A percentile compares a stretch with the other conserved stretches of the same genome.
Evolutionary conservation across 1,140 invertebrate genomes (phyloP).

Genomic region (Drosophila gunungcola): DNA sequence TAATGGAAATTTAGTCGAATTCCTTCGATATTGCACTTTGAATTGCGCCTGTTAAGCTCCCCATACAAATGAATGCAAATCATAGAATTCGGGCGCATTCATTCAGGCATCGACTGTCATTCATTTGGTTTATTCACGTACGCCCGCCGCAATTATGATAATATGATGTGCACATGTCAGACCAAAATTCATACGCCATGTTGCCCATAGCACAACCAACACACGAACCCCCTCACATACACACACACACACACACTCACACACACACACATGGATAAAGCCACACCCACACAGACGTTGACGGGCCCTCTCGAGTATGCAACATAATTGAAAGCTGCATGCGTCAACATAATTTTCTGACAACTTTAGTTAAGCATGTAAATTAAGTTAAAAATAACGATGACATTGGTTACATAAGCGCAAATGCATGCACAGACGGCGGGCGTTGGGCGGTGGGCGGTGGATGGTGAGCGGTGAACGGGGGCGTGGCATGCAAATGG

Average conservation of each 20-base stretch:
- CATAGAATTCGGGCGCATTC: constrained; percentile 23
- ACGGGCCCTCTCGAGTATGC: constrained; percentile 61
- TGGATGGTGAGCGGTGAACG: constrained; percentile 1
- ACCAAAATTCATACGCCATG: constrained; percentile 70
- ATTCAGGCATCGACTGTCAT: constrained; percentile 42
- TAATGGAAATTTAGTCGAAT: not conserved
- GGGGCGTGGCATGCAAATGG: not conserved
- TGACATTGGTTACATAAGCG: constrained; percentile 82
- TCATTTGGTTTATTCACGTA: constrained; percentile 54
- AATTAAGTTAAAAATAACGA: constrained; percentile 83
- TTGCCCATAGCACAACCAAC: constrained; percentile 26
- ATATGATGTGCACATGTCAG: constrained; percentile 72
- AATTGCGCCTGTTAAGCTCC: not conserved
- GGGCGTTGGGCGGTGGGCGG: constrained; percentile 4
- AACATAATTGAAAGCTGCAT: constrained; percentile 82
- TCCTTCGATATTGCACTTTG: not conserved
- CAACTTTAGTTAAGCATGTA: constrained; percentile 83
- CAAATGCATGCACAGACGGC: constrained; percentile 55
- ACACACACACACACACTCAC: constrained; percentile 5
- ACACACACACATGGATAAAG: not conserved
- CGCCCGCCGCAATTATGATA: constrained; percentile 66
- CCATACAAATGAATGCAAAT: constrained; percentile 30
- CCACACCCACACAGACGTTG: constrained; percentile 16
- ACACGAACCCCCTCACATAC: constrained; percentile 15
- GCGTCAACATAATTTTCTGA: constrained; percentile 83